Percentiles rank a stretch among this genome's conserved stretches.
phyloP scores from a whole-genome alignment of 2,888 invertebrate species.

The Branchellion lobata region DNA sequence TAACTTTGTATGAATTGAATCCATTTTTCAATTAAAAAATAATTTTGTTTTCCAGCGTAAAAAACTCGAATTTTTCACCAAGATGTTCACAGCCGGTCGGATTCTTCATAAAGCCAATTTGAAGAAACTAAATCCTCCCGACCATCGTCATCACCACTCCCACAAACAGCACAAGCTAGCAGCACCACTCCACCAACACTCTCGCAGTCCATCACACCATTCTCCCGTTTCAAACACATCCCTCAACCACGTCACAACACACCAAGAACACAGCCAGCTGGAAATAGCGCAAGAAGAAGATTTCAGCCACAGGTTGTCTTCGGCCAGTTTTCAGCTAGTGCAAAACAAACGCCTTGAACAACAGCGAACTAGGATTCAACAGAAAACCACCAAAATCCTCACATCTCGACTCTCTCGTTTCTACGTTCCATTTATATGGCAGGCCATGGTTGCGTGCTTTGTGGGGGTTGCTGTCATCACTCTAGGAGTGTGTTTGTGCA shows the following conservation, averaged over 20 bases:
- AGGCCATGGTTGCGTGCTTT: constrained; percentile 30
- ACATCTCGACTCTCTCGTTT: background rate
- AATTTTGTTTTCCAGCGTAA: background rate
- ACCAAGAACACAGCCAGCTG: background rate
- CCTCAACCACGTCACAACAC: background rate
- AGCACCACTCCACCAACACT: background rate
- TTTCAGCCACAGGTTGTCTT: constrained; percentile 3
- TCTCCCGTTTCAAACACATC: background rate
- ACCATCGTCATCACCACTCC: background rate
- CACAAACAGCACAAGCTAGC: background rate
- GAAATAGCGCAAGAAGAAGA: constrained; percentile 10
- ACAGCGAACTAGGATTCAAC: background rate
- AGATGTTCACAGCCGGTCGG: constrained; percentile 46
- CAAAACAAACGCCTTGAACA: constrained; percentile 15
- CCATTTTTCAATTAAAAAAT: too few species aligned
- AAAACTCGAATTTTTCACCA: background rate
- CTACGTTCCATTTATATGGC: constrained; percentile 46
- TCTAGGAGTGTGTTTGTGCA: constrained; percentile 35
- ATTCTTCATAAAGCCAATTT: constrained; percentile 41
- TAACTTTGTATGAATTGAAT: too few species aligned
- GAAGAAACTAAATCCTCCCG: background rate
- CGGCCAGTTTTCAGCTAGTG: constrained; percentile 16
- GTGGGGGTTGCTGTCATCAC: constrained; percentile 24
- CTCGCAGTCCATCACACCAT: background rate
- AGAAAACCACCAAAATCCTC: background rate